Evolutionary conservation across 1,140 invertebrate genomes (phyloP).

Genomic region (Tribolium castaneum): DNA sequence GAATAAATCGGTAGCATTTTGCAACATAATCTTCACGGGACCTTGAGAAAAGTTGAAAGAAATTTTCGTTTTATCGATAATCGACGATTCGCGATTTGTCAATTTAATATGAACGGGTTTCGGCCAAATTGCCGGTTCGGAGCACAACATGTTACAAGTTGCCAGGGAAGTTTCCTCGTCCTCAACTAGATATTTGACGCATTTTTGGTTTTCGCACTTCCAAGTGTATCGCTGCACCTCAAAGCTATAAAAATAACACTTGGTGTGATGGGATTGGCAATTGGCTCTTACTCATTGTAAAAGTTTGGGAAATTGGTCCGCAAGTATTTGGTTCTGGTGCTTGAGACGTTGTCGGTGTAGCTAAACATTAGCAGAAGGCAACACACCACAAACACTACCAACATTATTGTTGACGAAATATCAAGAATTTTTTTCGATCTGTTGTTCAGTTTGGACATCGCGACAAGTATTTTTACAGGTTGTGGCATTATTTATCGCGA

Average conservation of each 20-base stretch:
- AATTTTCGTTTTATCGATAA: background rate
- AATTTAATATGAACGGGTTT: background rate
- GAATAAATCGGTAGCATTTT: slow-evolving; percentile 5
- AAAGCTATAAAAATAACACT: background rate
- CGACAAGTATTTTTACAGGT: background rate
- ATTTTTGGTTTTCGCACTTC: slow-evolving; percentile 13
- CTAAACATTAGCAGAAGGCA: background rate
- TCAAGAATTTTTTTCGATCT: background rate
- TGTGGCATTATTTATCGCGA: too few relatives aligned
- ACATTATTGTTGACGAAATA: background rate
- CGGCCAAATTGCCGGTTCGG: background rate
- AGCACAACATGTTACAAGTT: slow-evolving; percentile 28
- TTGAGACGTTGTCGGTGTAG: background rate
- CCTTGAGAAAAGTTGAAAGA: background rate
- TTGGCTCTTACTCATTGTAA: background rate
- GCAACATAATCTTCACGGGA: background rate
- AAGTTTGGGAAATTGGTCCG: background rate
- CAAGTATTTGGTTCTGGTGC: background rate
- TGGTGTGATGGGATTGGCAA: background rate
- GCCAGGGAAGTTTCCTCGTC: background rate
- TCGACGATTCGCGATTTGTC: background rate
- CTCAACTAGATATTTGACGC: background rate
- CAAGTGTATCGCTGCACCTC: background rate
- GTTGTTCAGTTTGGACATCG: background rate
- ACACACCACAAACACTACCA: background rate